Conservation (phyloP, 2,888 invertebrate genomes). For the Cerceris ruficornis region DNA sequence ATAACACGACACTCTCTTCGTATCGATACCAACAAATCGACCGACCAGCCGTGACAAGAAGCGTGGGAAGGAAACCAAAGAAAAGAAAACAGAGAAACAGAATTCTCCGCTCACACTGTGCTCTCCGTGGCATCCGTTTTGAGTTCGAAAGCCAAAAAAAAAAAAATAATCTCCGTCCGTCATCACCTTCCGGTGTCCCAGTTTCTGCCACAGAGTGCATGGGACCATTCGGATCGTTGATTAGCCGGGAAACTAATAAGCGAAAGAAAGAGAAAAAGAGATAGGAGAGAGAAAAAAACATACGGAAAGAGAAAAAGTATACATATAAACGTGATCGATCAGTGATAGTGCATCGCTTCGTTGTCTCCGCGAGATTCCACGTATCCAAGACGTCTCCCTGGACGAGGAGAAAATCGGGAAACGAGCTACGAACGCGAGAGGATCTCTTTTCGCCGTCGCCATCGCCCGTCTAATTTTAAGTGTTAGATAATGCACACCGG, state of each 20-base stretch:
- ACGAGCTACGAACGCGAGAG: too few species aligned
- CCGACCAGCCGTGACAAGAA: background rate
- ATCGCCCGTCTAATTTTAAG: constrained; percentile 79
- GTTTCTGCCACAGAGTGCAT: constrained; percentile 45
- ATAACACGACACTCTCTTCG: constrained; percentile 47
- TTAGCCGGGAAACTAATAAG: background rate
- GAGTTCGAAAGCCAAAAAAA: background rate
- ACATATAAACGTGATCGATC: constrained; percentile 9
- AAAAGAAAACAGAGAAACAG: background rate
- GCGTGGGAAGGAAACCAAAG: background rate
- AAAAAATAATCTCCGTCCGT: constrained; percentile 3
- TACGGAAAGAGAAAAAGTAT: constrained; percentile 5
- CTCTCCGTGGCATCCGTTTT: background rate
- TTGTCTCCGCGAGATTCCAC: too few species aligned
- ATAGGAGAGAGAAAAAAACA: constrained; percentile 3
- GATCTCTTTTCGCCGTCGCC: constrained; percentile 61
- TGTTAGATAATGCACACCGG: constrained; percentile 79
- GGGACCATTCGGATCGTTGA: constrained; percentile 13
- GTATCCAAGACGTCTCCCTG: too few species aligned
- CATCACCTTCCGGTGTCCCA: constrained; percentile 39
- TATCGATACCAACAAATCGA: constrained; percentile 8
- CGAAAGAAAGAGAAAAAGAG: background rate
- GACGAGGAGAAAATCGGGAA: too few species aligned
- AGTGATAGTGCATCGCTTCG: background rate
- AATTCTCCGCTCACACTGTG: background rate